phyloP scores from a whole-genome alignment of 2,888 invertebrate genomes.

The Chorisops tibialis region DNA sequence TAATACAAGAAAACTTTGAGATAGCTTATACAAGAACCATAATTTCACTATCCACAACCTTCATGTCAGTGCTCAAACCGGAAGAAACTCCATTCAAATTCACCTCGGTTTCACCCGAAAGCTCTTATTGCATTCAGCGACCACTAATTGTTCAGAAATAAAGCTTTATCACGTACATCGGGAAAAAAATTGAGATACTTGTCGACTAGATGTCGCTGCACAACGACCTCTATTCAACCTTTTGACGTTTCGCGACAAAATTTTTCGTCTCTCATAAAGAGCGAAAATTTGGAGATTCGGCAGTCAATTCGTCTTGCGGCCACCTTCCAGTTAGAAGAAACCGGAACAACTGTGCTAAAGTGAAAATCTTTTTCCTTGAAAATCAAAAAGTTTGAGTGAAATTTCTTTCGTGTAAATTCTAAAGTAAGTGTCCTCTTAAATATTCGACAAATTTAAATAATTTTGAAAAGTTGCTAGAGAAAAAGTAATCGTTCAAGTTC shows the following conservation, averaged over 20 bases:
- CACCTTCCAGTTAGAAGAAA: slow-evolving; percentile 47
- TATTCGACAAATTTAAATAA: too few relatives aligned
- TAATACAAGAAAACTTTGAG: too few relatives aligned
- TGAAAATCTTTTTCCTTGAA: slow-evolving; percentile 18
- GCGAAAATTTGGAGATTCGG: slow-evolving; percentile 34
- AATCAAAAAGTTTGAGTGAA: slow-evolving; percentile 12
- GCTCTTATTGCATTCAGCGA: too few relatives aligned
- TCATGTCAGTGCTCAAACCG: too few relatives aligned
- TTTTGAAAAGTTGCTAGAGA: not conserved
- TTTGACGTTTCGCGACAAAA: slow-evolving; percentile 44
- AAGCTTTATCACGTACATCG: too few relatives aligned
- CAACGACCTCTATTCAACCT: slow-evolving; percentile 47
- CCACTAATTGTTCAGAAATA: too few relatives aligned
- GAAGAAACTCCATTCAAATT: too few relatives aligned
- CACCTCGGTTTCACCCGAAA: too few relatives aligned
- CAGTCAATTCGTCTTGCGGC: slow-evolving; percentile 39
- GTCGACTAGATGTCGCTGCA: slow-evolving; percentile 2
- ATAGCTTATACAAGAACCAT: too few relatives aligned
- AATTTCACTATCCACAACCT: too few relatives aligned
- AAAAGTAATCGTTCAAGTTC: too few relatives aligned
- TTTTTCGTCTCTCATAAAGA: slow-evolving; percentile 23
- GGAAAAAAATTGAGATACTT: not conserved
- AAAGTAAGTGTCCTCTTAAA: slow-evolving; percentile 19
- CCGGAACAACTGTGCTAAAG: slow-evolving; percentile 26
- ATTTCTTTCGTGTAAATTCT: slow-evolving; percentile 11